Evolutionary conservation across 1,140 invertebrate genomes (phyloP).

Genomic region (Chionoecetes opilio): DNA sequence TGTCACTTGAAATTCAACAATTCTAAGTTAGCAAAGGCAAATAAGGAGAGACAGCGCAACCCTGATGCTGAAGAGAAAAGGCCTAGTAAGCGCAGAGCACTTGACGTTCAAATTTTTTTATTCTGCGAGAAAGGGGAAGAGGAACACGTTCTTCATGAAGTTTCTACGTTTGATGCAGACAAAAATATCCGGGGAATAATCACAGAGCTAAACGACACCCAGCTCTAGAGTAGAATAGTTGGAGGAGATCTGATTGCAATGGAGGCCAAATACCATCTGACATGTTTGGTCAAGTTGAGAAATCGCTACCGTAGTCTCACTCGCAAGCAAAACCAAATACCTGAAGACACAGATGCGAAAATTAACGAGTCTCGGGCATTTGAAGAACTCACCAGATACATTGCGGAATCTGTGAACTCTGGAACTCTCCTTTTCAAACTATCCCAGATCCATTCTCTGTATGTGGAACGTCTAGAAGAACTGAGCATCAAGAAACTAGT

Average conservation of each 20-base stretch:
- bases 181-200: constrained; percentile 33
- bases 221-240: constrained; percentile 32
- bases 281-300: not conserved
- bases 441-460: not conserved
- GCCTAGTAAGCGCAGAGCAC: not conserved
- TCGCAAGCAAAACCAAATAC: too few species aligned
- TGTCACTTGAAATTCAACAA: constrained; percentile 47
- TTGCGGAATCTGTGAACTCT: not conserved
- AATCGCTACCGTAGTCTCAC: not conserved
- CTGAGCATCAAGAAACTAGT: constrained; percentile 2
- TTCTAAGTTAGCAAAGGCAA: constrained; percentile 32
- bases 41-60: constrained; percentile 13
- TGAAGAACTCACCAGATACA: constrained; percentile 16
- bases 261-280: constrained; percentile 46
- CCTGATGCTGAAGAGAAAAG: not conserved
- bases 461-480: not conserved
- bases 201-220: constrained; percentile 56
- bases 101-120: not conserved
- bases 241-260: constrained; percentile 57
- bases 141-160: not conserved
- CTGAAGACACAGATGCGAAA: constrained; percentile 44
- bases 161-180: constrained; percentile 60
- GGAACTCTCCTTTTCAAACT: constrained; percentile 48
- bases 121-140: constrained; percentile 36
- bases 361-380: constrained; percentile 27